Conservation (phyloP, 2,113 vertebrate species). For the Oceanodroma tethys region DNA sequence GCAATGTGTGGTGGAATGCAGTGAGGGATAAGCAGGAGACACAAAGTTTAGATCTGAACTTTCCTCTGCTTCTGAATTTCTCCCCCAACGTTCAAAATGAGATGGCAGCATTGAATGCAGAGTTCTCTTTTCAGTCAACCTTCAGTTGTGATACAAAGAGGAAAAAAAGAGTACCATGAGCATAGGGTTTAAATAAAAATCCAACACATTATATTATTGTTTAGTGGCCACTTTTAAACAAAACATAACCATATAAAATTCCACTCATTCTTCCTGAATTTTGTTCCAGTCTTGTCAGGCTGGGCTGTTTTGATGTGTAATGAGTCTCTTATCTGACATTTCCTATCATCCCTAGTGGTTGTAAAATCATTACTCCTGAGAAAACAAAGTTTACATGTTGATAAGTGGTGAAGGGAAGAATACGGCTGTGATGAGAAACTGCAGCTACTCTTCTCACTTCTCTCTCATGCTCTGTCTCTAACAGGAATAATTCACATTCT, state of each 20-base stretch:
- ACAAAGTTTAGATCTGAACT: neutral
- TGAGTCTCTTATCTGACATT: conserved; percentile 4
- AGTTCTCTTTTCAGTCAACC: neutral
- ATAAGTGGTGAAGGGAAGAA: conserved; percentile 1
- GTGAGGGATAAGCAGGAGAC: neutral
- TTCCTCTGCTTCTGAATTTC: neutral
- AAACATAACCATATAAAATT: neutral
- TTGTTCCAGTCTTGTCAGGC: conserved; percentile 36
- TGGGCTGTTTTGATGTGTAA: neutral
- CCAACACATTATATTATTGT: neutral
- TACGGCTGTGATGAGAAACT: neutral
- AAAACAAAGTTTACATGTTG: conserved; percentile 57
- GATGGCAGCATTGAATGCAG: neutral
- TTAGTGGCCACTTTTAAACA: neutral
- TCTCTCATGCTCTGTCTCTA: neutral
- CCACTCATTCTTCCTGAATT: conserved; percentile 21
- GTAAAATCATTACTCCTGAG: conserved; percentile 13
- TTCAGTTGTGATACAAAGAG: neutral
- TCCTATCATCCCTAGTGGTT: conserved; percentile 27
- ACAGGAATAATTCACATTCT: conserved; percentile 6
- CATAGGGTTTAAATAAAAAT: conserved; percentile 24
- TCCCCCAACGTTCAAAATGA: neutral
- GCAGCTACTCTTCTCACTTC: neutral
- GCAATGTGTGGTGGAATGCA: neutral
- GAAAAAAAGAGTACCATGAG: neutral